phyloP scores from a whole-genome alignment of 2,888 invertebrate genomes.

The Glaucopsyche alexis region DNA sequence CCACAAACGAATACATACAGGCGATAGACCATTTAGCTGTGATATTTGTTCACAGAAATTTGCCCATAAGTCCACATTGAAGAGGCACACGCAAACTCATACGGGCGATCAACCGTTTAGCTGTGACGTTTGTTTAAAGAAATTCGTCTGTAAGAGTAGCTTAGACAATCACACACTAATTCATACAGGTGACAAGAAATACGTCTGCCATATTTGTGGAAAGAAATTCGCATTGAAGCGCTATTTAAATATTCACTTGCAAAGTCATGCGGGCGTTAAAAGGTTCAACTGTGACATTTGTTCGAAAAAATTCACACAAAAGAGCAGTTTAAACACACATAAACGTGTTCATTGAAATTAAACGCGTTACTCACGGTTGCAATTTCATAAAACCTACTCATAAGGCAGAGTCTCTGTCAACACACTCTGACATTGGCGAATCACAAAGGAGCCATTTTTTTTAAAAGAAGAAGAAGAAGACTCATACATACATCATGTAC shows the following conservation, averaged over 20 bases:
- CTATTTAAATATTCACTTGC: not conserved
- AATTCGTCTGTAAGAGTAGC: not conserved
- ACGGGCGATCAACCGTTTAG: not conserved
- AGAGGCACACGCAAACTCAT: too few relatives aligned
- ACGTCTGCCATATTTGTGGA: not conserved
- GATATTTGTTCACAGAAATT: too few relatives aligned
- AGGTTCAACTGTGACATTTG: constrained; percentile 3
- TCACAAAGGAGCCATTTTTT: too few relatives aligned
- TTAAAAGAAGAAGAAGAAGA: too few relatives aligned
- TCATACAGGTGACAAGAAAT: not conserved
- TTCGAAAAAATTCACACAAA: not conserved
- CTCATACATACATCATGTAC: too few relatives aligned
- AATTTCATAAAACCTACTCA: too few relatives aligned
- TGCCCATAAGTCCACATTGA: too few relatives aligned
- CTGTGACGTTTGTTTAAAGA: not conserved
- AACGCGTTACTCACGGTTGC: too few relatives aligned
- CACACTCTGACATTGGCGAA: too few relatives aligned
- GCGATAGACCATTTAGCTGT: too few relatives aligned
- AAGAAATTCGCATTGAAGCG: not conserved
- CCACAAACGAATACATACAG: not conserved
- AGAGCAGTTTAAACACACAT: not conserved
- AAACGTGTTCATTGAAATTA: not conserved
- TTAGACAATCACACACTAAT: not conserved
- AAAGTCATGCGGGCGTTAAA: not conserved
- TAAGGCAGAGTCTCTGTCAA: too few relatives aligned